A percentile compares a stretch with the other conserved stretches of the same genome.
These are phyloP conservation scores for Ictalurus furcatus DNA, from an alignment of 2,113 vertebrate species.

Conservation along the genomic window DNA sequence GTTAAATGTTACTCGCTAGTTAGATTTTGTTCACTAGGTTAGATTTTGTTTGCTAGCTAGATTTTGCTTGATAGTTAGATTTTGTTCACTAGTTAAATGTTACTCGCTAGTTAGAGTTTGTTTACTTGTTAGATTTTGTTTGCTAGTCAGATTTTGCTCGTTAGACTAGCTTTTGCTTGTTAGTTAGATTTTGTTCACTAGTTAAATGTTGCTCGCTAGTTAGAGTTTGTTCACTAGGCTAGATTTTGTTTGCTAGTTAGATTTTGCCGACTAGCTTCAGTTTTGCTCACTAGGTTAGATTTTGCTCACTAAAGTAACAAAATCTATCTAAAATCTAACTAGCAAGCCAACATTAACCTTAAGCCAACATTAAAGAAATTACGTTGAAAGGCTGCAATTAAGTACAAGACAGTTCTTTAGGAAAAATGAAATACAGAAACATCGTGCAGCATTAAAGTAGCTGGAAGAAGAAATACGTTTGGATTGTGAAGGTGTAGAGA, in stretches of 20 bases:
- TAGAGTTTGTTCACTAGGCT: not conserved
- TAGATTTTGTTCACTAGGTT: no score
- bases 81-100: not conserved
- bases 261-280: no score
- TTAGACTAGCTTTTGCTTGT: not conserved
- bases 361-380: no score
- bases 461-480: not conserved
- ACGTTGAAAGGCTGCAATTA: not conserved
- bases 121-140: not conserved
- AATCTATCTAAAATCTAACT: no score
- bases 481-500: not conserved
- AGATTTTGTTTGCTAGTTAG: not conserved
- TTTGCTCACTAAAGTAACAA: not conserved
- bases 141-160: not conserved
- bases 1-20: no score
- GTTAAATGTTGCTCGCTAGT: no score
- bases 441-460: not conserved
- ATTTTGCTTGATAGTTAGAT: not conserved
- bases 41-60: not conserved
- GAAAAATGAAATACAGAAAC: not conserved
- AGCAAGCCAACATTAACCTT: no score
- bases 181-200: not conserved
- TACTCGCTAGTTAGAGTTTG: not conserved
- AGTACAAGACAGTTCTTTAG: no score
- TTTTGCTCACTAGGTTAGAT: not conserved